Conservation (phyloP, 2,888 invertebrate genomes). For the Pterobdella sp. region DNA sequence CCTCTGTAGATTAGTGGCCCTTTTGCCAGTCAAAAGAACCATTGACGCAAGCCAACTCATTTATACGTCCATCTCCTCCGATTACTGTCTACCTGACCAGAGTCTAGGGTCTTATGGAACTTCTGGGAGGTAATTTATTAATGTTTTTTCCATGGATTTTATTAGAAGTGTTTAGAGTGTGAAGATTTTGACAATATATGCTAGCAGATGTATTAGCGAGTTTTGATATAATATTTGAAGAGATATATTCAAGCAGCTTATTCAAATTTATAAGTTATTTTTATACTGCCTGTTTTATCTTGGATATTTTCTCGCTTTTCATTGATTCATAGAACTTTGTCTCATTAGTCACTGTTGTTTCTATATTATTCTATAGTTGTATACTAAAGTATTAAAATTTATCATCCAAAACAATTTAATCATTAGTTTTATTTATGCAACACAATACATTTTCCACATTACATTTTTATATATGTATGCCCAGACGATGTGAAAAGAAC, state of each 20-base stretch:
- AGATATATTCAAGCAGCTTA: no score
- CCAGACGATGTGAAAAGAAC: constrained; percentile 62
- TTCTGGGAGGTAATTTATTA: constrained; percentile 60
- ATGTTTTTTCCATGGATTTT: neutral
- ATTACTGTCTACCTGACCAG: constrained; percentile 70
- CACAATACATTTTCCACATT: no score
- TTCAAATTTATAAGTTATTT: no score
- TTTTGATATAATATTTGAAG: neutral
- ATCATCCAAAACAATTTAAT: no score
- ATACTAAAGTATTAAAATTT: no score
- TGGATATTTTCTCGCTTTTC: no score
- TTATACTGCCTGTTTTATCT: no score
- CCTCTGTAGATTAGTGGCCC: constrained; percentile 45
- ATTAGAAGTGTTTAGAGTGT: neutral
- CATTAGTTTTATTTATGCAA: no score
- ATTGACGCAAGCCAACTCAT: constrained; percentile 60
- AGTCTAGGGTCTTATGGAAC: constrained; percentile 70
- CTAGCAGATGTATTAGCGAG: neutral
- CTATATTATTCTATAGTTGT: no score
- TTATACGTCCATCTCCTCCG: constrained; percentile 71
- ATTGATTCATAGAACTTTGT: no score
- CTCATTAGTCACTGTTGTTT: no score
- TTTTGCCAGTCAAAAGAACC: constrained; percentile 46
- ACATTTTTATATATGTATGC: no score
- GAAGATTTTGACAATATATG: neutral